Conservation (phyloP, 2,797 vertebrate species). For the Artibeus lituratus region DNA sequence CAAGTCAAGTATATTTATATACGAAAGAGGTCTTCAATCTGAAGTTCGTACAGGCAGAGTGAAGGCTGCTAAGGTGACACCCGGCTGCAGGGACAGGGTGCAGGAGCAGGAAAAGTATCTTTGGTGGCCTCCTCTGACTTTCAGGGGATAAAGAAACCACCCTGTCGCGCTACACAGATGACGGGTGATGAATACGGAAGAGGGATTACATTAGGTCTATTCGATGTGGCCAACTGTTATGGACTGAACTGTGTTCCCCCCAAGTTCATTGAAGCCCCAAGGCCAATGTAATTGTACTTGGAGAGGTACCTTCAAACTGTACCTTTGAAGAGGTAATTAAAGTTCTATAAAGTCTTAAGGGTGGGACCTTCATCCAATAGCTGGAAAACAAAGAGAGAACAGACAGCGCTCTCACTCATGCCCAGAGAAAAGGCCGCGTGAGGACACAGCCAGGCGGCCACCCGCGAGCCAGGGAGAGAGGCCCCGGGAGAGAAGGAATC, state of each 20-base stretch:
- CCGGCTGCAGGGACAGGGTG: background rate
- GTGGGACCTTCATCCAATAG: background rate
- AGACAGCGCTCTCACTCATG: background rate
- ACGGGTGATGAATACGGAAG: background rate
- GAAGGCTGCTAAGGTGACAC: background rate
- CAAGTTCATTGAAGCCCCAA: background rate
- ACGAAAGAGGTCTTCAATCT: background rate
- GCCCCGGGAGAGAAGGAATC: background rate
- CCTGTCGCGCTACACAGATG: too few relatives aligned
- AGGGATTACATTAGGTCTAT: background rate
- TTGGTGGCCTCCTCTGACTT: background rate
- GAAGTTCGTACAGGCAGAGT: background rate
- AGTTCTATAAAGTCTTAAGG: background rate
- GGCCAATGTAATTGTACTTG: background rate
- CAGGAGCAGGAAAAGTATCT: background rate
- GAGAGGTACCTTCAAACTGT: too few relatives aligned
- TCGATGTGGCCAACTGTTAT: background rate
- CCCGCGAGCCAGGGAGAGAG: background rate
- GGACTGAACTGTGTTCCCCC: accelerated
- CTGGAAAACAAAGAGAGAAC: background rate
- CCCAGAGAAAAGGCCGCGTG: background rate
- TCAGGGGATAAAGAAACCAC: background rate
- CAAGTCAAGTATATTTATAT: background rate
- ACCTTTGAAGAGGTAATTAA: background rate
- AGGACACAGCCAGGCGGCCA: background rate